These are phyloP conservation scores for Meda fulgida DNA, from an alignment of 2,797 vertebrate genomes.

Conservation along the genomic window DNA sequence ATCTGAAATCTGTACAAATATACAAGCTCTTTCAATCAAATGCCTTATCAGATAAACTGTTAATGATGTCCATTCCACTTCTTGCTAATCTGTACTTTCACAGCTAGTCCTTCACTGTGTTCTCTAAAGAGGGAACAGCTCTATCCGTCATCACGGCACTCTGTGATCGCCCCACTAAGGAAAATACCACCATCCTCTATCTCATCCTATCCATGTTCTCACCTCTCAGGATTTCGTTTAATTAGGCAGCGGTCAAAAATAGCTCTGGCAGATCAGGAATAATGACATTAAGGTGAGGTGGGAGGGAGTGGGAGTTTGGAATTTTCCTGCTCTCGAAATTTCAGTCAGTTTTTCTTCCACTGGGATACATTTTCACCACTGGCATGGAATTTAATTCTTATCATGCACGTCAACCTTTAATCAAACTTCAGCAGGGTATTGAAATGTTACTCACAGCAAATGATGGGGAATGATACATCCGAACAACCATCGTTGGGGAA, in stretches of 20 bases:
- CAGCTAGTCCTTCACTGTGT: slow-evolving; percentile 28
- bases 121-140: slow-evolving; percentile 31
- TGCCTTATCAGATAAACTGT: slow-evolving; percentile 40
- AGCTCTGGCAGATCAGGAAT: slow-evolving; percentile 30
- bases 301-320: slow-evolving; percentile 34
- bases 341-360: slow-evolving; percentile 10
- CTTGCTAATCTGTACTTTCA: slow-evolving; percentile 59
- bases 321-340: slow-evolving; percentile 16
- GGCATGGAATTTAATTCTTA: slow-evolving; percentile 52
- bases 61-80: slow-evolving; percentile 58
- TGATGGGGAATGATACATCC: slow-evolving; percentile 42
- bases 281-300: slow-evolving; percentile 47
- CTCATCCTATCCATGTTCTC: slow-evolving; percentile 31
- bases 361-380: slow-evolving; percentile 31
- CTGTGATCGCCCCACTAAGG: slow-evolving; percentile 22
- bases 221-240: slow-evolving; percentile 50
- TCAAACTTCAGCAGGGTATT: slow-evolving; percentile 50
- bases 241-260: slow-evolving; percentile 52
- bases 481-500: background rate
- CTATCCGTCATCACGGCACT: slow-evolving; percentile 17
- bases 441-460: slow-evolving; percentile 44
- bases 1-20: slow-evolving; percentile 4
- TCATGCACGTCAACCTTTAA: slow-evolving; percentile 47
- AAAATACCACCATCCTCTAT: slow-evolving; percentile 41
- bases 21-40: slow-evolving; percentile 37